These are phyloP conservation scores for Brachionus koreanus DNA, from an alignment of 1,140 invertebrate species.

Conservation along the genomic window DNA sequence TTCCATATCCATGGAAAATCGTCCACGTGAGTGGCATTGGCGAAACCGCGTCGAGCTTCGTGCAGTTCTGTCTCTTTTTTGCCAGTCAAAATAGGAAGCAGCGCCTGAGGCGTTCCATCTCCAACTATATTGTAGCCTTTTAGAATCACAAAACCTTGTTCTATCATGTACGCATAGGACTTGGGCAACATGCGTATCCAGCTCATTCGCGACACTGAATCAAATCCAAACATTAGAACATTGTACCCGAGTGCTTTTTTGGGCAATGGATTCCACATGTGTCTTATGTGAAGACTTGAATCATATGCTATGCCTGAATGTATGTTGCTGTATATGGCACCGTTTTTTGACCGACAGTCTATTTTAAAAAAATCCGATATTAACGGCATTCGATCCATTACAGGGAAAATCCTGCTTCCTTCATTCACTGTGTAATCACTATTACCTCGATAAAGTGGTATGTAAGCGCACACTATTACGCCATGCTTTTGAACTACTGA, in stretches of 20 bases:
- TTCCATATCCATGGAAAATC: constrained; percentile 66
- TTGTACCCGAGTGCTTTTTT: constrained; percentile 65
- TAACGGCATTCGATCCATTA: constrained; percentile 47
- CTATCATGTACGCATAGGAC: constrained; percentile 70
- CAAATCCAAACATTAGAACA: constrained; percentile 82
- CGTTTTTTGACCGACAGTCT: constrained; percentile 49
- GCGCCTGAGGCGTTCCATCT: constrained; percentile 46
- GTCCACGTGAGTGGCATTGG: constrained; percentile 66
- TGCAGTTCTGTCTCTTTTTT: constrained; percentile 81
- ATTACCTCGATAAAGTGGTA: constrained; percentile 18
- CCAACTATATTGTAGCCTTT: constrained; percentile 47
- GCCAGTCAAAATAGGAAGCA: constrained; percentile 72
- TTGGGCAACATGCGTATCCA: constrained; percentile 80
- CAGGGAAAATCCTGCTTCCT: constrained; percentile 33
- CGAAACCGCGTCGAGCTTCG: constrained; percentile 73
- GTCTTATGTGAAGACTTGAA: constrained; percentile 50
- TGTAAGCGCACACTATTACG: constrained; percentile 15
- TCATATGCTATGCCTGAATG: constrained; percentile 50
- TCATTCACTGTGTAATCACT: constrained; percentile 5
- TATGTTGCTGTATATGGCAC: constrained; percentile 51
- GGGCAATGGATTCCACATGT: constrained; percentile 61
- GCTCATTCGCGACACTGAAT: constrained; percentile 79
- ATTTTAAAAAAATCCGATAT: constrained; percentile 52
- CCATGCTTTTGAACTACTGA: not conserved
- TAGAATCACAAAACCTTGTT: constrained; percentile 52